These are phyloP conservation scores for Perca flavescens DNA, from an alignment of 2,113 vertebrate genomes.

Conservation along the genomic window DNA sequence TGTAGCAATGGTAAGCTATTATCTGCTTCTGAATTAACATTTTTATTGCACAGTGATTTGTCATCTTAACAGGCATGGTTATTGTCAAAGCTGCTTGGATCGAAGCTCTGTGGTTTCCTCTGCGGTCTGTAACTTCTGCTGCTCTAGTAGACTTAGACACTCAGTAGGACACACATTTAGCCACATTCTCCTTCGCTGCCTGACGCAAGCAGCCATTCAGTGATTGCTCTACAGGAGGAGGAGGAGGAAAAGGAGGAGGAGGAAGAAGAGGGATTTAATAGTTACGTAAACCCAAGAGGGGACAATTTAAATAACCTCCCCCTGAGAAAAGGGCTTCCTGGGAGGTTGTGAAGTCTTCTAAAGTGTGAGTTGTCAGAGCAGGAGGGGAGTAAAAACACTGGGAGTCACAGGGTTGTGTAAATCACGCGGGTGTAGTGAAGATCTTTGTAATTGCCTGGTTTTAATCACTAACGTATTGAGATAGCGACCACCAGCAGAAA, in stretches of 20 bases:
- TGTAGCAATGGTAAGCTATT: background rate
- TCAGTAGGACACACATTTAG: background rate
- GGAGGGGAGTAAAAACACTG: constrained; percentile 17
- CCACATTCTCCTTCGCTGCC: constrained; percentile 3
- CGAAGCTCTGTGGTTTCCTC: background rate
- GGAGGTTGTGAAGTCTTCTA: constrained; percentile 43
- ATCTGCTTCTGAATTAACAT: background rate
- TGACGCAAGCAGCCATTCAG: constrained; percentile 48
- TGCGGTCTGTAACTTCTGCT: background rate
- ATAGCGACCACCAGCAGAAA: constrained; percentile 4
- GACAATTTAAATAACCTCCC: constrained; percentile 55
- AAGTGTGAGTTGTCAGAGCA: constrained; percentile 33
- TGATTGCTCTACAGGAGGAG: constrained; percentile 35
- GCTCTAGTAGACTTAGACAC: background rate
- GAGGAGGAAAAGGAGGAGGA: constrained; percentile 36
- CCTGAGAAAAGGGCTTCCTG: constrained; percentile 46
- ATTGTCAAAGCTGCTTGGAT: background rate
- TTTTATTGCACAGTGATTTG: background rate
- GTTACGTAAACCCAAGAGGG: constrained; percentile 44
- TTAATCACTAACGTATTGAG: constrained; percentile 44
- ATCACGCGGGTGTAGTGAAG: constrained; percentile 8
- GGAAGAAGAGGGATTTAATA: constrained; percentile 48
- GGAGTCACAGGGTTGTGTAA: background rate
- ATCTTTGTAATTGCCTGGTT: constrained; percentile 10
- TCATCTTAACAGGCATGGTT: background rate